These are phyloP conservation scores for Paralvinella palmiformis DNA, from an alignment of 1,140 invertebrate species.

Conservation along the genomic window DNA sequence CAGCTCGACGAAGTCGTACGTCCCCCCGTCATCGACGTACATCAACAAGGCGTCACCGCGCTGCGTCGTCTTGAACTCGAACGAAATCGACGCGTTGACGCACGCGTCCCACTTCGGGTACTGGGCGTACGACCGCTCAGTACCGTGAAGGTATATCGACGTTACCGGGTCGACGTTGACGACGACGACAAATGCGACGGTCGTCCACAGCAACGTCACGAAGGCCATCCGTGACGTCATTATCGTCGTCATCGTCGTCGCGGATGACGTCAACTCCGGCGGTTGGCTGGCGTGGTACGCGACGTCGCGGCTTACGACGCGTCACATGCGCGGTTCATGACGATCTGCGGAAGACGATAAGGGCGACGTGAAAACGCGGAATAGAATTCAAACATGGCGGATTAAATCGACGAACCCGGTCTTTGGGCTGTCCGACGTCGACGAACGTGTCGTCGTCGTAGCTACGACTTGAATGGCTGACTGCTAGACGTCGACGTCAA, in stretches of 20 bases:
- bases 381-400: no score
- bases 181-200: neutral
- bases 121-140: slow-evolving; percentile 26
- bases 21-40: slow-evolving; percentile 43
- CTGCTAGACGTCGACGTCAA: no score
- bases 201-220: neutral
- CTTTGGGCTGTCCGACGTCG: no score
- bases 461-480: no score
- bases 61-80: slow-evolving; percentile 38
- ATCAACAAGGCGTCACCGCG: slow-evolving; percentile 27
- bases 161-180: neutral
- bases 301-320: neutral
- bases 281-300: neutral
- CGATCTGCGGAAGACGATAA: no score
- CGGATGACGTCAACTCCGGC: neutral
- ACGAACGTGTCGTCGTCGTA: no score
- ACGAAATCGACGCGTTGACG: slow-evolving; percentile 36
- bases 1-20: slow-evolving; percentile 32
- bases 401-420: no score
- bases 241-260: neutral
- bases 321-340: neutral
- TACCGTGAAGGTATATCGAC: slow-evolving; percentile 8
- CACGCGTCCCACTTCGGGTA: slow-evolving; percentile 44
- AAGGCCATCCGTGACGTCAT: neutral
- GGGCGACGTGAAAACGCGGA: no score